Evolutionary conservation across 2,113 vertebrate genomes (phyloP).

Genomic region (Picathartes gymnocephalus): DNA sequence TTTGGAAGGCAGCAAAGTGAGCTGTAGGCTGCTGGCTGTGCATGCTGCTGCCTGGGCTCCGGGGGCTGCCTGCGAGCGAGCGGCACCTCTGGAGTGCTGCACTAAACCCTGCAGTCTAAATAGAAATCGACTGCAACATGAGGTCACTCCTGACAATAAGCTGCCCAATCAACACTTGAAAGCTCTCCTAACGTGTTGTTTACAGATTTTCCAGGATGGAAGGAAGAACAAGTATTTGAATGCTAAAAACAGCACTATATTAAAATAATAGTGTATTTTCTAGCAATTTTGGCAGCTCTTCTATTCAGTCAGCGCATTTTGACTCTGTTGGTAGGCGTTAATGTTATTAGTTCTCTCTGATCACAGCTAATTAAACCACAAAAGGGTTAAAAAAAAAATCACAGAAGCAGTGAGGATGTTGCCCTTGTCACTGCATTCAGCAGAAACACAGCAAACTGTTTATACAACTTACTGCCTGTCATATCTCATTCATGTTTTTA

Average conservation of each 20-base stretch:
- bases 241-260: not conserved
- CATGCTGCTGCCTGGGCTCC: slow-evolving; percentile 72
- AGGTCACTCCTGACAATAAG: slow-evolving; percentile 70
- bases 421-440: not conserved
- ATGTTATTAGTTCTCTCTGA: not conserved
- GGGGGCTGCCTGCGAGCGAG: slow-evolving; percentile 43
- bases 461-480: not conserved
- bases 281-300: not conserved
- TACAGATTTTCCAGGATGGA: not conserved
- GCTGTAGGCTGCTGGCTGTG: slow-evolving; percentile 54
- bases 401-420: not conserved
- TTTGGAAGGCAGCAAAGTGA: slow-evolving; percentile 14
- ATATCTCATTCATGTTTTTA: not conserved
- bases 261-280: not conserved
- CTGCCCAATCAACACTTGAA: slow-evolving; percentile 65
- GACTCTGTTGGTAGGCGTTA: not conserved
- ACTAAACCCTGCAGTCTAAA: slow-evolving; percentile 79
- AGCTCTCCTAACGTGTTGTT: slow-evolving; percentile 26
- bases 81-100: slow-evolving; percentile 80
- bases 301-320: not conserved
- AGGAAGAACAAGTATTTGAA: not conserved
- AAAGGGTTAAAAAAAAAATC: not conserved
- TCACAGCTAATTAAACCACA: not conserved
- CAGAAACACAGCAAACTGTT: not conserved
- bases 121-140: slow-evolving; percentile 69